Percentiles rank a stretch among this genome's conserved stretches.
phyloP scores from a whole-genome alignment of 2,113 vertebrate genomes.

The Cygnus buccinator region DNA sequence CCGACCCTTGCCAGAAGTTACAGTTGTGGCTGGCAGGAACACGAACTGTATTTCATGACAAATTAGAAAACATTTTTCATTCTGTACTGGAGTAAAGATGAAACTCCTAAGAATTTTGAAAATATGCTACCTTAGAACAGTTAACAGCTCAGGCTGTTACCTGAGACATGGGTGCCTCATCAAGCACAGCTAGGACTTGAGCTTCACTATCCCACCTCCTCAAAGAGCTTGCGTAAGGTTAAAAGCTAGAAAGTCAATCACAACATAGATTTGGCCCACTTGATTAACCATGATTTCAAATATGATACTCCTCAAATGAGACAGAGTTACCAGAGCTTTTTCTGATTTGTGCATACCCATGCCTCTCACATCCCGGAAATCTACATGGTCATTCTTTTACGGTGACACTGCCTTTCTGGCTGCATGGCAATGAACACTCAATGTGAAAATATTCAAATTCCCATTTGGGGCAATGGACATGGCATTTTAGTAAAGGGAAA shows the following conservation, averaged over 20 bases:
- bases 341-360: not conserved
- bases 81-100: not conserved
- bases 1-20: constrained; percentile 22
- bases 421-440: not conserved
- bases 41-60: not conserved
- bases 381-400: not conserved
- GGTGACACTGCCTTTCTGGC: not conserved
- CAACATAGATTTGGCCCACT: not conserved
- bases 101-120: not conserved
- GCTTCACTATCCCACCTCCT: not conserved
- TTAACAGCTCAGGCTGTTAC: not conserved
- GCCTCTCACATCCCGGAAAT: not conserved
- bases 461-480: not conserved
- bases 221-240: not conserved
- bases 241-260: not conserved
- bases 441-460: not conserved
- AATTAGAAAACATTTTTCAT: not conserved
- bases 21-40: constrained; percentile 16
- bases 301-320: not conserved
- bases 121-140: not conserved
- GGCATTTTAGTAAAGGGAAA: not conserved
- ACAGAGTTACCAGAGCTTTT: not conserved
- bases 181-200: not conserved
- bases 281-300: not conserved
- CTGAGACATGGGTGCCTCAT: not conserved